phyloP scores from a whole-genome alignment of 2,797 vertebrate genomes.

The Lutjanus argentimaculatus region DNA sequence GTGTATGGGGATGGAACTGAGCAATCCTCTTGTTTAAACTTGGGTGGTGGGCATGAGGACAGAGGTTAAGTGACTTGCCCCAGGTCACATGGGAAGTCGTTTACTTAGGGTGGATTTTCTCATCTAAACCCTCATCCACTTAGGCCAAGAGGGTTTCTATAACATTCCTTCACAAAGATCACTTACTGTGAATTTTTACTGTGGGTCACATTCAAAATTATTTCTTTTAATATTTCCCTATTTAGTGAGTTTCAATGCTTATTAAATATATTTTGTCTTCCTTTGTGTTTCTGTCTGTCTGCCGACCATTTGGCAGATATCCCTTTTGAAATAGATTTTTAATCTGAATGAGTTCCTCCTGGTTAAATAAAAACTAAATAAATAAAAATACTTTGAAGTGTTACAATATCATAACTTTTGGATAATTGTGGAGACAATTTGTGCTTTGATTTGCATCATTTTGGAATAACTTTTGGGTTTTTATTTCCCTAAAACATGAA shows the following conservation, averaged over 20 bases:
- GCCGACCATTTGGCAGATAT: too few relatives aligned
- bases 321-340: too few relatives aligned
- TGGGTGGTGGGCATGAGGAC: constrained; percentile 80
- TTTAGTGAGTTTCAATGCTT: too few relatives aligned
- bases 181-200: constrained; percentile 3
- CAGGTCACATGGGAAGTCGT: constrained; percentile 84
- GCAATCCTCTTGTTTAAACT: constrained; percentile 83
- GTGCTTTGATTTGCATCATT: constrained; percentile 17
- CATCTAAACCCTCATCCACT: constrained; percentile 78
- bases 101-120: constrained; percentile 85
- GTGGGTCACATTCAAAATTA: not conserved
- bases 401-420: constrained; percentile 12
- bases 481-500: constrained; percentile 26
- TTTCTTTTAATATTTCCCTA: not conserved
- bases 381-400: not conserved
- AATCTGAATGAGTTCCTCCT: too few relatives aligned
- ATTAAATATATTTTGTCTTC: not conserved
- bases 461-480: constrained; percentile 27
- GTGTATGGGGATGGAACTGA: constrained; percentile 78
- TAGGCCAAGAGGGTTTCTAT: constrained; percentile 50
- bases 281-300: too few relatives aligned
- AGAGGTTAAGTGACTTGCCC: constrained; percentile 89
- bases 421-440: not conserved
- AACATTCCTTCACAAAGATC: constrained; percentile 30
- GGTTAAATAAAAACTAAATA: too few relatives aligned